Evolutionary conservation across 2,888 invertebrate species (phyloP), one percentile per base, ranked within the genome.

Genomic region (Entomobrya multifasciata): DNA sequence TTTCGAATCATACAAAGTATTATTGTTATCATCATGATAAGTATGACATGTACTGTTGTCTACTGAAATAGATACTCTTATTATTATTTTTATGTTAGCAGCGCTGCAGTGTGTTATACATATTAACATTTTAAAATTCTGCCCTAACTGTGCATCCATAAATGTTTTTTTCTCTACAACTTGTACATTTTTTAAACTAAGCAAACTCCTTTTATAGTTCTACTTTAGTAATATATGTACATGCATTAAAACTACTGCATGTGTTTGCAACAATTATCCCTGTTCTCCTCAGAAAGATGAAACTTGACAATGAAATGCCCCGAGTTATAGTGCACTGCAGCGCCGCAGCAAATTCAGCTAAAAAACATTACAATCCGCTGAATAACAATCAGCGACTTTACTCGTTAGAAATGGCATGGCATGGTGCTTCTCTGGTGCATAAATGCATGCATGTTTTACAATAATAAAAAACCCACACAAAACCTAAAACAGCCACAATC

Each of bases 211-310:
- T 36, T 36, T 36, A 52, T 52, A 52, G 52, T 17, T 17, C 52
- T 6, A n/a, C 20, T n/a, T n/a, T 52, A 17, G 8, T 70, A 70
- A 70, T 47, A 15, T 70, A 70, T 70, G 70, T 47, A 47, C 70
- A 70, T 70, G 70, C 47, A 70, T 44, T 70, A 70, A 70, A 70
- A 70, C 47, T n/a, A 70, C 70, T 47, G n/a, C 22, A n/a, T 13
- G 67, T 47, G 70, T 25, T 52, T 41, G 47, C 70, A 47, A 70
- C 47, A 47, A 70, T 70, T 70, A 70, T 70, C 47, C 70, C 6
- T 70, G 22, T 25, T 47, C n/a, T 4, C 15, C 5, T 13, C 36
- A 62, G 47, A 49, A 15, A 49, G 13, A 70, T 47, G 70, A 41
- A 4, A 36, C 4, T 36, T 41, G 20, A 67, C 65, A 67, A 67